Percentiles rank a stretch among this genome's conserved stretches.
Conservation (phyloP, 2,888 invertebrate species). For the Harpalus rubripes region DNA sequence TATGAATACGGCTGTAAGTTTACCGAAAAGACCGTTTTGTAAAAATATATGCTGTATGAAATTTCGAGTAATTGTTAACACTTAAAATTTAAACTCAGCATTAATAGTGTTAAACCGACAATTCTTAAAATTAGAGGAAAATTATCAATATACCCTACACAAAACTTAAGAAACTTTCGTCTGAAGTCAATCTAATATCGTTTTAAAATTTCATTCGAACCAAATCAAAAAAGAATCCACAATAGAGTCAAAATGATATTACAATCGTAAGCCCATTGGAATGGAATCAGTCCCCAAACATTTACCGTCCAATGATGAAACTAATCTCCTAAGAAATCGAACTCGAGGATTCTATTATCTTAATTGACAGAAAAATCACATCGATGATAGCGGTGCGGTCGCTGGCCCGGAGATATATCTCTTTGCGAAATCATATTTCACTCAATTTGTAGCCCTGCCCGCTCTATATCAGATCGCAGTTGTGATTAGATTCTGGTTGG, state of each 20-base stretch:
- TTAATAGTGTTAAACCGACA: too few relatives aligned
- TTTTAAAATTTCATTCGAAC: not conserved
- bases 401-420: conserved; percentile 41
- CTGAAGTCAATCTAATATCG: not conserved
- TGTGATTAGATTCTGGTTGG: conserved; percentile 77
- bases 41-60: too few relatives aligned
- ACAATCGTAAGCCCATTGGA: conserved; percentile 20
- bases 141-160: too few relatives aligned
- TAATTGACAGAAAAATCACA: conserved; percentile 58
- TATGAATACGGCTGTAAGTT: too few relatives aligned
- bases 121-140: too few relatives aligned
- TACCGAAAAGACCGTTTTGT: too few relatives aligned
- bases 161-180: not conserved
- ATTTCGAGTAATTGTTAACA: too few relatives aligned
- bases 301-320: conserved; percentile 22
- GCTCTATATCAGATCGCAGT: conserved; percentile 76
- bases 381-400: conserved; percentile 24
- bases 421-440: conserved; percentile 60
- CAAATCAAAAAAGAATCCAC: conserved; percentile 3
- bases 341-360: conserved; percentile 46
- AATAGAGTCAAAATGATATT: conserved; percentile 6
- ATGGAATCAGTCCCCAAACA: conserved; percentile 13
- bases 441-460: conserved; percentile 44
- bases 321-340: conserved; percentile 47
- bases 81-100: too few relatives aligned